These are phyloP conservation scores for Pungitius pungitius DNA, from an alignment of 2,113 vertebrate species.

Conservation along the genomic window DNA sequence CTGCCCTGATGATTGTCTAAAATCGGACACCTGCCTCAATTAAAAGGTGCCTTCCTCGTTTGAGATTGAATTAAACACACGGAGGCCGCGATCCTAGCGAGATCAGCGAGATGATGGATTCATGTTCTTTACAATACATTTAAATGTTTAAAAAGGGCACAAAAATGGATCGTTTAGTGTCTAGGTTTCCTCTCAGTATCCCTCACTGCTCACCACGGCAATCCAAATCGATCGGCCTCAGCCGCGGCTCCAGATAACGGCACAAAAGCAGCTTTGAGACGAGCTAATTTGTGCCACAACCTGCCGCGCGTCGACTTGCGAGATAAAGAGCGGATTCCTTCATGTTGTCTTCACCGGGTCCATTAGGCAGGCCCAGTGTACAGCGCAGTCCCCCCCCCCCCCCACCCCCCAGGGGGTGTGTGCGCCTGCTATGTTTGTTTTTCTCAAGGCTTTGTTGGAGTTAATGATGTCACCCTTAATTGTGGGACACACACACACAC, in stretches of 20 bases:
- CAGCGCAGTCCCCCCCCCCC: constrained; percentile 34
- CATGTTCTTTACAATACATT: no score
- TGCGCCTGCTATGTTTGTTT: constrained; percentile 66
- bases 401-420: constrained; percentile 36
- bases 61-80: no score
- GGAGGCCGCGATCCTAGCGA: no score
- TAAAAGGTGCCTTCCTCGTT: no score
- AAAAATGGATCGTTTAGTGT: neutral
- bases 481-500: constrained; percentile 37
- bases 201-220: no score
- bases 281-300: constrained; percentile 21
- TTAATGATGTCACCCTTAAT: constrained; percentile 71
- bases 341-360: constrained; percentile 53
- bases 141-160: no score
- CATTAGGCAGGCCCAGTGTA: constrained; percentile 52
- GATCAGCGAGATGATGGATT: neutral
- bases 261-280: constrained; percentile 23
- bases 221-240: no score
- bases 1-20: no score
- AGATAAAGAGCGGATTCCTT: constrained; percentile 51
- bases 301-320: constrained; percentile 7
- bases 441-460: constrained; percentile 66
- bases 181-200: no score
- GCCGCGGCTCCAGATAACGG: no score
- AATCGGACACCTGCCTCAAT: no score